These are phyloP conservation scores for Pyxicephalus adspersus DNA, from an alignment of 2,113 vertebrate species.

Conservation along the genomic window DNA sequence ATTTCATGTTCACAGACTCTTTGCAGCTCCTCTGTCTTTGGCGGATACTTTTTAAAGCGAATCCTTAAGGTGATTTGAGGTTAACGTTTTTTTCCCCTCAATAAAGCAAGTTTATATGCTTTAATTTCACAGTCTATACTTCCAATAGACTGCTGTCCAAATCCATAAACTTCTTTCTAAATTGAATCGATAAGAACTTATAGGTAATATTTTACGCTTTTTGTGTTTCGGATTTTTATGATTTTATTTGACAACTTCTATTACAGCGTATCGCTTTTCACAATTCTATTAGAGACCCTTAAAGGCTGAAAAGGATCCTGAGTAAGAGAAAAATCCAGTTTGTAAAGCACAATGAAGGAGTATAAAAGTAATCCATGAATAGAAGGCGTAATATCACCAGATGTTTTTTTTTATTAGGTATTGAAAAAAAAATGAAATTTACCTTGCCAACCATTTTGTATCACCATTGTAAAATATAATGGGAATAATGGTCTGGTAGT, in stretches of 20 bases:
- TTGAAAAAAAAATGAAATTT: too few relatives aligned
- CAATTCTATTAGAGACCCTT: constrained; percentile 20
- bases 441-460: too few relatives aligned
- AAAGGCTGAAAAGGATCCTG: background rate
- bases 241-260: constrained; percentile 37
- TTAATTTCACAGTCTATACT: constrained; percentile 23
- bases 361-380: too few relatives aligned
- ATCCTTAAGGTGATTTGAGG: background rate
- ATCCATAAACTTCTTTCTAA: constrained; percentile 30
- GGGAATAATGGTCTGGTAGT: too few relatives aligned
- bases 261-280: constrained; percentile 8
- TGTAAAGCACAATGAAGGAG: background rate
- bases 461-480: too few relatives aligned
- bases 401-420: too few relatives aligned
- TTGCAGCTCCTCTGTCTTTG: too few relatives aligned
- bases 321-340: background rate
- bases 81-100: background rate
- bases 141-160: constrained; percentile 21
- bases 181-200: constrained; percentile 32
- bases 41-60: background rate
- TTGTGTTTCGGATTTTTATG: constrained; percentile 25
- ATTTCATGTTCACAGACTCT: too few relatives aligned
- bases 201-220: constrained; percentile 32
- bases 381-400: too few relatives aligned
- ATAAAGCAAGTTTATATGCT: constrained; percentile 33